A percentile compares a stretch with the other conserved stretches of the same genome.
Conservation (phyloP, 2,797 vertebrate genomes). For the Peromyscus melanophrys region DNA sequence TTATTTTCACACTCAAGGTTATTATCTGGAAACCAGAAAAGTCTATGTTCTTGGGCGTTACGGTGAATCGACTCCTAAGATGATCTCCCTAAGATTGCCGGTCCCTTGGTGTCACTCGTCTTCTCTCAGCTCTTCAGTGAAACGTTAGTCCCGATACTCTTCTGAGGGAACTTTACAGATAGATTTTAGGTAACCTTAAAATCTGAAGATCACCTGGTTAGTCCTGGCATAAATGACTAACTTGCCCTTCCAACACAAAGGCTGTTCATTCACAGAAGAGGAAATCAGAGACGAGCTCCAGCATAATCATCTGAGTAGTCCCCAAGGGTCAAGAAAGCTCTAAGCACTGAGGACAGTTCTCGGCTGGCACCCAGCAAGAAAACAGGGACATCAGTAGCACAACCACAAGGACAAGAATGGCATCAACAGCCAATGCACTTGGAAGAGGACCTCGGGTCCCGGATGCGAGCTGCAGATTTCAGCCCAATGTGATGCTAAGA, state of each 20-base stretch:
- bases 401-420: not conserved
- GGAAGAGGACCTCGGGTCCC: not conserved
- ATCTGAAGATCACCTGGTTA: not conserved
- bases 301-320: not conserved
- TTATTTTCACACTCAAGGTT: conserved; percentile 7
- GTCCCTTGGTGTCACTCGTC: rapidly evolving
- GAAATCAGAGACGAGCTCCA: not conserved
- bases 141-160: not conserved
- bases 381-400: not conserved
- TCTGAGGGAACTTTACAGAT: not conserved
- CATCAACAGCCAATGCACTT: not conserved
- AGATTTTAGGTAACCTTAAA: conserved; percentile 39
- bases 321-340: no score
- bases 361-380: not conserved
- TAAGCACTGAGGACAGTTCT: not conserved
- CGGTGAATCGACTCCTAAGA: not conserved
- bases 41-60: not conserved
- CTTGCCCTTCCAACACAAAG: not conserved
- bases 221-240: not conserved
- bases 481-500: not conserved
- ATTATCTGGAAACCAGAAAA: conserved; percentile 8
- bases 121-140: not conserved
- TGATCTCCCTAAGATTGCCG: not conserved
- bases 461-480: not conserved
- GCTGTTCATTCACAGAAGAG: not conserved